Base-by-base conservation (phyloP, 2,888 invertebrate species). In the Helleia helle region DNA sequence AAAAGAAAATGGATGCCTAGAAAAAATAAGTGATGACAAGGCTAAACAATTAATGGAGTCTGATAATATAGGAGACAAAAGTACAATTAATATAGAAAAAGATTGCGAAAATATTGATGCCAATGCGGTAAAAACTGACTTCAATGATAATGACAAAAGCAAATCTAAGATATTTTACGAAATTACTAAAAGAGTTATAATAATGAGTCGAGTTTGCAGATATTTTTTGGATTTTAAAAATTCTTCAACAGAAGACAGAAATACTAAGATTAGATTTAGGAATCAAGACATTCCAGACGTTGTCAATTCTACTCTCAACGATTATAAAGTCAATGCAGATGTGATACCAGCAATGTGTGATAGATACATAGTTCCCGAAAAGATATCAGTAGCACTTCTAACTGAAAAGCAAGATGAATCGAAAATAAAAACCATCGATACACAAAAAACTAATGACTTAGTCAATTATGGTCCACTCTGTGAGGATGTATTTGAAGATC, bases 1-100 rank as follows among this genome's bases (percentile, higher is more conserved):
- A 7, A 80, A 72, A 48, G 86, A 87, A 59, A 86, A 87, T 51
- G 87, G 86, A 5, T 61, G 64, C 11, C 64, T 84, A 27, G 81
- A 83, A 57, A 83, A 79, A 59, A 76, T 86, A 46, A 74, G 67
- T 42, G 76, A 80, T 13, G 73, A 75, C 41, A 80, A 83, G 56
- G 85, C 80, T 15, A 74, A 74, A 44, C 43, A 62, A 34, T 58
- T 84, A 44, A 74, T 81, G 72, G 54, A 65, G 15, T 67, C 65
- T 15, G 68, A 72, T 13, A 48, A 43, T 38, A 49, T 49, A 28
- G 50, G 59, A 43, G 51, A 51, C 36, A 41, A 11, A 15, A 3
- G 22, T 22, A 2, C 22, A 7, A 22, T 15, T 15, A 37, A 31
- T 9, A 18, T 27, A 18, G 29, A 37, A 4, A 27, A 12, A 7